Evolutionary conservation across 2,888 invertebrate species (phyloP), one percentile per base, ranked within the genome.

Genomic region (Anorthoa munda): DNA sequence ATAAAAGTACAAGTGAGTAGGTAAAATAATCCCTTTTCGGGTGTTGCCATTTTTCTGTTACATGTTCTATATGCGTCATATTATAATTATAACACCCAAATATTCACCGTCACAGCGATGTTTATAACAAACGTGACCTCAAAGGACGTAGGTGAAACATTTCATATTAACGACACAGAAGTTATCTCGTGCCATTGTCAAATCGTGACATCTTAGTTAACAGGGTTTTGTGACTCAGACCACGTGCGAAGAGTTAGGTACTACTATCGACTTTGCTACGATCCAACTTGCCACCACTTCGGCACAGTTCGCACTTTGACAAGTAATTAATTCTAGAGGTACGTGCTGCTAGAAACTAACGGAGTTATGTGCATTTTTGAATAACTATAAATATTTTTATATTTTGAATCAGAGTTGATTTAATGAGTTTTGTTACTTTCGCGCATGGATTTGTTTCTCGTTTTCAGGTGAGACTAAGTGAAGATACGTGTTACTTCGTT

Each of bases 171-270:
- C 74, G 80, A 83, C 83, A 71, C 86, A 81, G 72, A 87, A 86
- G 88, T 86, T 86, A 87, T 83, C 87, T 85, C 75, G 58, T 66
- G 76, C 75, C 76, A 76, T 87, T 85, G 83, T 85, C 86, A 83
- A 80, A 77, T 81, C 83, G 76, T 85, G 86, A 81, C 84, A 77
- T 83, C 79, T 83, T 75, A 86, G 79, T 84, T 87, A 87, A 79
- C 85, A 75, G 65, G 81, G 75, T 77, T 84, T 90, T 88, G 87
- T 82, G 82, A 90, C 75, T 81, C 90, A 80, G 69, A 69, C 78
- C 90, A 90, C 90, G 90, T 87, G 86, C 87, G 79, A 71, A 77
- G 83, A 89, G 89, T 87, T 86, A 89, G 89, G 86, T 86, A 86
- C 87, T 87, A 83, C 86, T 86, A 84, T 87, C 84, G 85, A 89